Conservation (phyloP, 2,888 invertebrate genomes). For the Phyllotreta striolata region DNA sequence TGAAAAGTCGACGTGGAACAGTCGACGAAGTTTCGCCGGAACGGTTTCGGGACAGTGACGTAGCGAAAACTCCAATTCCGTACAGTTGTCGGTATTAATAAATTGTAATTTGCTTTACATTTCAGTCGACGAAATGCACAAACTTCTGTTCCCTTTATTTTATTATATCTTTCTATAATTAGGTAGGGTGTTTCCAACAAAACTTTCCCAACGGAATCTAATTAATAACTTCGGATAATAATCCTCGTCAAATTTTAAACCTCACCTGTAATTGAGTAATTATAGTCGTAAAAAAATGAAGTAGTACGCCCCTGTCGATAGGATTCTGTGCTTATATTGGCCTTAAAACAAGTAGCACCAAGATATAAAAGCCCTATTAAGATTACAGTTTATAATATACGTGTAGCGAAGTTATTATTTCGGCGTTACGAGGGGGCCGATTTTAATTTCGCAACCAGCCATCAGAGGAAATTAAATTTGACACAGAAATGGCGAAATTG, state of each 20-base stretch:
- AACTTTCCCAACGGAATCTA: neutral
- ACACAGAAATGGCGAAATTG: constrained; percentile 44
- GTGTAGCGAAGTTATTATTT: constrained; percentile 45
- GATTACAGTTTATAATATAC: constrained; percentile 52
- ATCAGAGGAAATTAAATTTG: constrained; percentile 48
- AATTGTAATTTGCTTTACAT: constrained; percentile 15
- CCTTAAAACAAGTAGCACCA: constrained; percentile 46
- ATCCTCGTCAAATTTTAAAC: neutral
- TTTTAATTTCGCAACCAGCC: constrained; percentile 46
- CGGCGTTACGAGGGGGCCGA: constrained; percentile 44
- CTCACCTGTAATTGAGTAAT: neutral
- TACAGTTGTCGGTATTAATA: constrained; percentile 16
- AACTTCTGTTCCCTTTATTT: neutral
- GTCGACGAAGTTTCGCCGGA: constrained; percentile 28
- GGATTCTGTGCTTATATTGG: constrained; percentile 46
- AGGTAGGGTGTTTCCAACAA: constrained; percentile 1
- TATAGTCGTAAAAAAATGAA: neutral
- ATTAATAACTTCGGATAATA: neutral
- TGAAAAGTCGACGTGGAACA: constrained; percentile 48
- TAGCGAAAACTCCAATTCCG: constrained; percentile 5
- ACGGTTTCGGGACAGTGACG: constrained; percentile 21
- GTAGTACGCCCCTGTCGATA: constrained; percentile 24
- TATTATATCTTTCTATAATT: neutral
- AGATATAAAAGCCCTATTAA: constrained; percentile 39
- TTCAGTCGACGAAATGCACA: constrained; percentile 11